Evolutionary conservation across 2,888 invertebrate species (phyloP).

Genomic region (Ctena decussata): DNA sequence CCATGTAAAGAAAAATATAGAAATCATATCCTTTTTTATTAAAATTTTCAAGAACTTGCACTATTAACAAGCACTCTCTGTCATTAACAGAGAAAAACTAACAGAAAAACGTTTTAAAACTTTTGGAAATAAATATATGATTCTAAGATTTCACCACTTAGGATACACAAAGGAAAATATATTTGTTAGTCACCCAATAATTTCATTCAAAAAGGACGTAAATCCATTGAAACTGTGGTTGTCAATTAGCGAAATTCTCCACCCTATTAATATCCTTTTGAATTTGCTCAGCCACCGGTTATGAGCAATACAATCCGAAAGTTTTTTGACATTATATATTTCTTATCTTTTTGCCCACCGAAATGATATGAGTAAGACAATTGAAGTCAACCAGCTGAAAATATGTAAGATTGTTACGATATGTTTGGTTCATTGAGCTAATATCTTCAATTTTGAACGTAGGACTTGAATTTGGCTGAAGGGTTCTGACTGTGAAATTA

Average conservation of each 20-base stretch:
- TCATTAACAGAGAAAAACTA: too few species aligned
- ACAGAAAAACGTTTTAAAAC: too few species aligned
- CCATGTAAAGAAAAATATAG: too few species aligned
- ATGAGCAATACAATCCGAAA: background rate
- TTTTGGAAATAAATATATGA: background rate
- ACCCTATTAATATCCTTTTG: background rate
- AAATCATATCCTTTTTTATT: too few species aligned
- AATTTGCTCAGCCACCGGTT: background rate
- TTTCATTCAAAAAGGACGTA: background rate
- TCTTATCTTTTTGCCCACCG: background rate
- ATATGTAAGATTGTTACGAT: conserved; percentile 12
- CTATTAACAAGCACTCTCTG: too few species aligned
- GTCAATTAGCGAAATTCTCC: conserved; percentile 1
- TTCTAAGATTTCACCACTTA: conserved; percentile 7
- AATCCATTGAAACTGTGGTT: background rate
- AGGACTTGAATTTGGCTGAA: background rate
- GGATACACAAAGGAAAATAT: background rate
- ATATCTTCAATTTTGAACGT: background rate
- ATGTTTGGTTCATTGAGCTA: conserved; percentile 1
- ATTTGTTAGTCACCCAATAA: background rate
- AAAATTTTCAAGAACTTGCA: too few species aligned
- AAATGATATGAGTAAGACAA: background rate
- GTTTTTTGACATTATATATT: background rate
- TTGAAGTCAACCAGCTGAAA: conserved; percentile 3
- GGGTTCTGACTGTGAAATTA: background rate